Evolutionary conservation across 2,888 invertebrate species (phyloP), one percentile per base, ranked within the genome.

Genomic region (Leucophenga montana): DNA sequence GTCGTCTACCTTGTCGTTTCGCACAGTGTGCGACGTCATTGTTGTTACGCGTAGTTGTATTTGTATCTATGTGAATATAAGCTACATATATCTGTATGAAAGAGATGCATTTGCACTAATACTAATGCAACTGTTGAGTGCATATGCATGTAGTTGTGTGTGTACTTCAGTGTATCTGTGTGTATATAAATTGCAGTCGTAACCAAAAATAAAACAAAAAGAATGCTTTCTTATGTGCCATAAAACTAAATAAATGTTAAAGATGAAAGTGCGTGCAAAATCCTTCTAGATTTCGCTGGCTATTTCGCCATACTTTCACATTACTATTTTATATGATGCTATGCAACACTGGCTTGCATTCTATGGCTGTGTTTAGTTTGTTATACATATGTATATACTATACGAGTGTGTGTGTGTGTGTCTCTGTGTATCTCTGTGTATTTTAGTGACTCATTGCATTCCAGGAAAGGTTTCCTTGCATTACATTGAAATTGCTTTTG

Each of bases 1-100:
- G 80, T 80, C 80, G 78, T 80, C 75, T 54, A 80, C 80, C 80
- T 80, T 75, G 11, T 39, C 39, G 39, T 39, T 73, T 75, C 72
- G 69, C 68, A 73, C 71, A 71, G 71, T 76, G 69, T 79, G 74
- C 78, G 64, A n/a, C 73, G 78, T 74, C 77, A 73, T 75, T 75
- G 73, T 77, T 77, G 8, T n/a, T 46, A n/a, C 50, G 8, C 50
- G 50, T 50, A 8, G 6, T 13, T 50, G n/a, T 50, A 13, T n/a
- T 1, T 18, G n/a, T 50, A 16, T 50, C 4, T 50, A 16, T 50
- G 50, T 50, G 50, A 50, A 18, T 50, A 39, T 1, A n/a, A n/a
- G 8, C 39, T 39, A 11, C n/a, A n/a, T 39, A 8, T 39, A 1
- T 39, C 4, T 39, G 11, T 39, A 39, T 8, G 39, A 39, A 39